Evolutionary conservation across 1,140 invertebrate species (phyloP).

Genomic region (Coboldia fuscipes): DNA sequence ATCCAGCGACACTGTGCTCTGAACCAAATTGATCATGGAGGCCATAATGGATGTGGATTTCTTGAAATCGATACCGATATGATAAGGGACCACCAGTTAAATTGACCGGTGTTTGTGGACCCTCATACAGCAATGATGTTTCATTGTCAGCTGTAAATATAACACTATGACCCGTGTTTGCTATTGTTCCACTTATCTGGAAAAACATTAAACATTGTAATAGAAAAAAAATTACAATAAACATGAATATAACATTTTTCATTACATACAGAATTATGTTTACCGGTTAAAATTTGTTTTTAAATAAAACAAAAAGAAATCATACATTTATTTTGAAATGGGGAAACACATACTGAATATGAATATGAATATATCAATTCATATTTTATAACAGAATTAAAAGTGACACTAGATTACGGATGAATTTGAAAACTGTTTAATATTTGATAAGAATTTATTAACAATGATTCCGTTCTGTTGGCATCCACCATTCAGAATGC

Average conservation of each 20-base stretch:
- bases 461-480: no score
- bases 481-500: neutral
- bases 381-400: neutral
- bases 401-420: neutral
- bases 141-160: constrained; percentile 78
- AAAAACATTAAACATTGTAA: no score
- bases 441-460: no score
- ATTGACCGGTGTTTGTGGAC: constrained; percentile 54
- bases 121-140: constrained; percentile 24
- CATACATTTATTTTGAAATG: no score
- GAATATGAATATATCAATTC: no score
- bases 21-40: constrained; percentile 68
- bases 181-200: constrained; percentile 65
- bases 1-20: constrained; percentile 78
- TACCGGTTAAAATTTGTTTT: no score
- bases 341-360: no score
- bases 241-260: no score
- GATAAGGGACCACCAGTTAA: constrained; percentile 83
- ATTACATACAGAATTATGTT: no score
- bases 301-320: no score
- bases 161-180: constrained; percentile 85
- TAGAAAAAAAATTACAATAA: no score
- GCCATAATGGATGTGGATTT: constrained; percentile 77
- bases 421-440: neutral
- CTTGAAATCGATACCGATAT: constrained; percentile 86